Base-by-base conservation (phyloP, 2,888 invertebrate genomes). In the Conistra vaccinii region DNA sequence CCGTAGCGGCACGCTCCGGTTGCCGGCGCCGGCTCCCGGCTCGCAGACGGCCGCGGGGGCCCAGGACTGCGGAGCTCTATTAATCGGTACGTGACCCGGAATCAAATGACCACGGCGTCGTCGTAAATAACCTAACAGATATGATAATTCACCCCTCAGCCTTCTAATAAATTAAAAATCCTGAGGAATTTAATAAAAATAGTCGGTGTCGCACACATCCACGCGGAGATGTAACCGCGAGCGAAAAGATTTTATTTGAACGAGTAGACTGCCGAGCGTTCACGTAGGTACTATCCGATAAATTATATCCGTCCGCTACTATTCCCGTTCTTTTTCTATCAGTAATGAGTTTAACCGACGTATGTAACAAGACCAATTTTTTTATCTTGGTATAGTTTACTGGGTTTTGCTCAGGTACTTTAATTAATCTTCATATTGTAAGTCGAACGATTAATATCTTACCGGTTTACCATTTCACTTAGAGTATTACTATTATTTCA, bases 71-170 rank as follows among this genome's bases (percentile, higher is more conserved):
- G 88, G 81, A 85, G 69, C 81, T 81, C 85, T 87, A 90, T 90
- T 91, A 90, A 91, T 90, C 88, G 90, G 72, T 86, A 93, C 92
- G 93, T 93, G 94, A 91, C 90, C 89, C 84, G 93, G 88, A 91
- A 88, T 86, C 87, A 86, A 87, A 91, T 89, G 85, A 72, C 73
- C 82, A 81, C 73, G 78, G 79, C 63, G 55, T 57, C 86, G 73
- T 63, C 75, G 80, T 85, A 86, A 83, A 89, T 90, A 85, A 86
- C 86, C 63, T 78, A 81, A 85, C 73, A 85, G 88, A 87, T 89
- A 89, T 89, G 84, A 88, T 89, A 89, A 90, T 89, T 85, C 80
- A 83, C 74, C 75, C 67, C 80, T 81, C 80, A 77, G 82, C 55
- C 51, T 73, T 81, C 69, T 83, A 87, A 87, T 89, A 84, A 85